Percentiles rank a stretch among this genome's conserved stretches.
These are phyloP conservation scores for Xestia xanthographa DNA, from an alignment of 2,888 invertebrate genomes.

Conservation along the genomic window DNA sequence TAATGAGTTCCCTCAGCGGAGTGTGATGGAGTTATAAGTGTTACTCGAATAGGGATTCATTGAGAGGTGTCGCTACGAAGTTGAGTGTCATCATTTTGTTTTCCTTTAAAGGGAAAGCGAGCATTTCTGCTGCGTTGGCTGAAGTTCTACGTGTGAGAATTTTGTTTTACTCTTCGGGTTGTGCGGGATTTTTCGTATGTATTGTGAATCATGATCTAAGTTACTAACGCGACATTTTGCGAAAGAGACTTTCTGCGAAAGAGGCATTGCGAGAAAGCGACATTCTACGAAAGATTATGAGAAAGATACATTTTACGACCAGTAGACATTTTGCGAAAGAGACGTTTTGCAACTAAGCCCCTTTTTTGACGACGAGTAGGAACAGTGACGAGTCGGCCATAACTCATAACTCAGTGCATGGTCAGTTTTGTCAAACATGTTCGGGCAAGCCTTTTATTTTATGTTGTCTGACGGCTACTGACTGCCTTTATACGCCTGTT, in stretches of 20 bases:
- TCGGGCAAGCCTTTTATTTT: not conserved
- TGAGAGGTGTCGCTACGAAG: conserved; percentile 31
- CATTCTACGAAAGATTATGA: too few relatives aligned
- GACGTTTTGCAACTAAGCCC: too few relatives aligned
- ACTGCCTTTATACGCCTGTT: not conserved
- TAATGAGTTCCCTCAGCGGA: conserved; percentile 50
- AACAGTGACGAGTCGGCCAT: too few relatives aligned
- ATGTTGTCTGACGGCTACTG: not conserved
- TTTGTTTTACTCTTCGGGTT: not conserved
- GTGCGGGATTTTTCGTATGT: not conserved
- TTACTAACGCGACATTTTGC: too few relatives aligned
- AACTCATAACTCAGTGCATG: too few relatives aligned
- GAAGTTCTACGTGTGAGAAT: not conserved
- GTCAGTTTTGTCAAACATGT: not conserved
- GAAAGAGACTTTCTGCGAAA: too few relatives aligned
- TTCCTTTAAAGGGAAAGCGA: not conserved
- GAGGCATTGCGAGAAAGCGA: too few relatives aligned
- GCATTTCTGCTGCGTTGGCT: not conserved
- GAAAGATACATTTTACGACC: too few relatives aligned
- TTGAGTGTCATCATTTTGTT: conserved; percentile 31
- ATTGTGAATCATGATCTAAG: too few relatives aligned
- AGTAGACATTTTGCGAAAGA: too few relatives aligned
- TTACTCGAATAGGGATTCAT: conserved; percentile 4
- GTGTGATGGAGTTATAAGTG: conserved; percentile 19
- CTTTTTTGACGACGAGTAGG: too few relatives aligned